Conservation (phyloP, 2,888 invertebrate species). For the Melanostoma scalare region DNA sequence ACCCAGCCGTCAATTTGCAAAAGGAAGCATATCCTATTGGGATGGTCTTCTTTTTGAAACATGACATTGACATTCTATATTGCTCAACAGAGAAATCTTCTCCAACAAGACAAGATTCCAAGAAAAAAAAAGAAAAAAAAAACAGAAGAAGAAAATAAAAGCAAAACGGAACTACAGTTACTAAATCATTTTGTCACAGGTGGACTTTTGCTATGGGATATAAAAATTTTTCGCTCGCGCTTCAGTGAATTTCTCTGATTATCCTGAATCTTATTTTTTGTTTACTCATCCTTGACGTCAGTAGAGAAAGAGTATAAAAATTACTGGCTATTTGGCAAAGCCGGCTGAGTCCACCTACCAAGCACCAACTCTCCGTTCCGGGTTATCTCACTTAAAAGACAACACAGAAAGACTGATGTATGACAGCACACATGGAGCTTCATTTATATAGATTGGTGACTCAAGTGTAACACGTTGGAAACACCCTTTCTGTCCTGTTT, state of each 20-base stretch:
- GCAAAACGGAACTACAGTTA: constrained; percentile 19
- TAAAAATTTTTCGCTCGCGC: constrained; percentile 54
- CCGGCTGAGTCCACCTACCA: constrained; percentile 51
- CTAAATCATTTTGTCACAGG: constrained; percentile 61
- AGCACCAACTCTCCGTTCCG: not conserved
- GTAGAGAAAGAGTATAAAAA: constrained; percentile 27
- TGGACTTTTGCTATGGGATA: constrained; percentile 42
- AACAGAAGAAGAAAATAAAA: not conserved
- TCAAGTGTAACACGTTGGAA: constrained; percentile 24
- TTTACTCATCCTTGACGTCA: constrained; percentile 42
- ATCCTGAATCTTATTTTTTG: constrained; percentile 40
- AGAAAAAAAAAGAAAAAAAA: not conserved
- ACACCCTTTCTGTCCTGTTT: constrained; percentile 30
- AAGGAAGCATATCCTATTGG: constrained; percentile 35
- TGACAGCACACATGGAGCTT: constrained; percentile 40
- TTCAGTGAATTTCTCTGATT: constrained; percentile 59
- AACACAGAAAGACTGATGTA: constrained; percentile 40
- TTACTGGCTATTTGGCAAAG: constrained; percentile 52
- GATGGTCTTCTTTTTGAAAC: constrained; percentile 20
- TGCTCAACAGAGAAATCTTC: not conserved
- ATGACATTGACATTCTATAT: constrained; percentile 36
- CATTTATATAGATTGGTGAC: constrained; percentile 47
- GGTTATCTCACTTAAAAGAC: constrained; percentile 22
- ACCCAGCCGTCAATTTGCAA: constrained; percentile 39
- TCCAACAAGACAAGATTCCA: not conserved